These are phyloP conservation scores for Hofmannophila pseudospretella DNA, from an alignment of 2,888 invertebrate species.

Conservation along the genomic window DNA sequence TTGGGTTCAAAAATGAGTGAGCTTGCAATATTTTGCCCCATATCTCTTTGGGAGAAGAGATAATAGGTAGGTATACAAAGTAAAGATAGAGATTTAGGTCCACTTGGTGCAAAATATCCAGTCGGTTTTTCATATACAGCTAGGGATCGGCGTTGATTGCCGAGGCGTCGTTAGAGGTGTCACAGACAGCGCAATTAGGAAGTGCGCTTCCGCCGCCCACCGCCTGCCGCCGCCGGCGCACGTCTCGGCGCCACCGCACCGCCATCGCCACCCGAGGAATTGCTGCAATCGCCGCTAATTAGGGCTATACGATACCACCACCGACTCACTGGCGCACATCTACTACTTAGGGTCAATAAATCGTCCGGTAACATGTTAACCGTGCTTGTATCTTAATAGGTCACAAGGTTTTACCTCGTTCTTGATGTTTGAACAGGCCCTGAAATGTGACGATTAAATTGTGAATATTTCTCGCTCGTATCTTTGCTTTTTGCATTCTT, in stretches of 20 bases:
- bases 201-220: constrained; percentile 76
- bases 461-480: too few relatives aligned
- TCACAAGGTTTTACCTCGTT: constrained; percentile 2
- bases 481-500: too few relatives aligned
- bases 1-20: too few relatives aligned
- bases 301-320: constrained; percentile 38
- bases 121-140: background rate
- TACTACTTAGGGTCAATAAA: constrained; percentile 32
- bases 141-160: constrained; percentile 52
- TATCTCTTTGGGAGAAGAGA: too few relatives aligned
- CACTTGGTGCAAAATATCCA: too few relatives aligned
- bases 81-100: too few relatives aligned
- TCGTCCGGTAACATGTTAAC: constrained; percentile 20
- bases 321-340: constrained; percentile 20
- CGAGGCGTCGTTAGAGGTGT: constrained; percentile 75
- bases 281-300: constrained; percentile 69
- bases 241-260: constrained; percentile 31
- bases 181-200: constrained; percentile 71
- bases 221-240: constrained; percentile 29
- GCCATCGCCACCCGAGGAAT: constrained; percentile 69
- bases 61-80: too few relatives aligned
- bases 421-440: background rate
- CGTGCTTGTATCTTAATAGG: constrained; percentile 11
- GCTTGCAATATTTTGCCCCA: too few relatives aligned
- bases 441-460: too few relatives aligned